A percentile compares a stretch with the other conserved stretches of the same genome.
Evolutionary conservation across 2,888 invertebrate genomes (phyloP).

Genomic region (Catocala nupta): DNA sequence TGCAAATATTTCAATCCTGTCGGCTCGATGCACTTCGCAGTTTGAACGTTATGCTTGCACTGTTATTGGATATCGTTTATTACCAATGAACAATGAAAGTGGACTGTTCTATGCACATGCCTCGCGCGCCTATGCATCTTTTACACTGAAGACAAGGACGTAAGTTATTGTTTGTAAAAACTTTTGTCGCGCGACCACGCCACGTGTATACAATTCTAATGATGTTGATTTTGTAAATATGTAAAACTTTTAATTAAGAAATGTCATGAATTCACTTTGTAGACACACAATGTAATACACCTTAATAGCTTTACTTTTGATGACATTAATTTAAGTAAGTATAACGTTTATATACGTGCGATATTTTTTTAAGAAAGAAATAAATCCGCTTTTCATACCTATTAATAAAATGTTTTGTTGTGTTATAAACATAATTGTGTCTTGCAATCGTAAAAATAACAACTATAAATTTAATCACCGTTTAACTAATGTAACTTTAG

Average conservation of each 20-base stretch:
- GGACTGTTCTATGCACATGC: constrained; percentile 68
- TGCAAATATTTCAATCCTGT: constrained; percentile 60
- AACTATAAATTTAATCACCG: too few species aligned
- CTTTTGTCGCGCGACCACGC: constrained; percentile 33
- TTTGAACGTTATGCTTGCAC: constrained; percentile 44
- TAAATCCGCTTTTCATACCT: too few species aligned
- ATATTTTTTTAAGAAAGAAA: too few species aligned
- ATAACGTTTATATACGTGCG: too few species aligned
- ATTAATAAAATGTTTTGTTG: too few species aligned
- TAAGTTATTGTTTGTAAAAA: constrained; percentile 57
- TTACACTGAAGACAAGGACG: constrained; percentile 62
- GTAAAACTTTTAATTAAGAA: too few species aligned
- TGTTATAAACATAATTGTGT: too few species aligned
- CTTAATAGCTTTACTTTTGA: too few species aligned
- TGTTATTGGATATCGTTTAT: constrained; percentile 56
- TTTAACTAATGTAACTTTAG: not conserved
- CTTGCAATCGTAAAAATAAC: too few species aligned
- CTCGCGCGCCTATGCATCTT: constrained; percentile 72
- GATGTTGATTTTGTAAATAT: not conserved
- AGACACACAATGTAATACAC: too few species aligned
- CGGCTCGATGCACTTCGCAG: constrained; percentile 42
- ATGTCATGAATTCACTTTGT: too few species aligned
- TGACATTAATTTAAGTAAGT: too few species aligned
- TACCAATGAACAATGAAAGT: constrained; percentile 57
- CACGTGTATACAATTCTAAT: not conserved